A percentile compares a stretch with the other conserved stretches of the same genome.
Conservation (phyloP, 2,888 invertebrate species). For the Rhingia rostrata region DNA sequence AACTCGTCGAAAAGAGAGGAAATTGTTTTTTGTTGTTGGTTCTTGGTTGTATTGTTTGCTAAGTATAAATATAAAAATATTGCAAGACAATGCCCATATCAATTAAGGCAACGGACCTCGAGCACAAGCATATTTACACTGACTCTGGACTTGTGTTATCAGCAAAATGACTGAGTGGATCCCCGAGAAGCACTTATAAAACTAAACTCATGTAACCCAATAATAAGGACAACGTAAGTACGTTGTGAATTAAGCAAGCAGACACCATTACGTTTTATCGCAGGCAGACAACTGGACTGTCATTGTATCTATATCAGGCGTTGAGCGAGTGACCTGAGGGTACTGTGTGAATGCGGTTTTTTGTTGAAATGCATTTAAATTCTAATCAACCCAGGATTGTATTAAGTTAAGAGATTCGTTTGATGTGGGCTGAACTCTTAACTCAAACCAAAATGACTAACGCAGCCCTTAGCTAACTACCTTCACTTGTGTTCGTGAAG, state of each 20-base stretch:
- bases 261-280: not conserved
- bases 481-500: too few species aligned
- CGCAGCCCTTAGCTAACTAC: too few species aligned
- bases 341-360: too few species aligned
- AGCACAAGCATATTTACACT: constrained; percentile 29
- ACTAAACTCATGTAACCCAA: constrained; percentile 22
- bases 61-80: not conserved
- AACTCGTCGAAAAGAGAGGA: constrained; percentile 10
- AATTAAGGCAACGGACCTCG: constrained; percentile 39
- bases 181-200: constrained; percentile 18
- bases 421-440: too few species aligned
- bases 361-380: too few species aligned
- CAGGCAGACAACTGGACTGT: too few species aligned
- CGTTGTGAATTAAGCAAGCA: not conserved
- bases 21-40: constrained; percentile 10
- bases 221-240: constrained; percentile 14
- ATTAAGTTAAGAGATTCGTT: too few species aligned
- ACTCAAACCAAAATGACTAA: too few species aligned
- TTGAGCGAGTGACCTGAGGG: constrained; percentile 8
- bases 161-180: constrained; percentile 25
- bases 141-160: constrained; percentile 26
- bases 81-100: constrained; percentile 36
- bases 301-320: constrained; percentile 2
- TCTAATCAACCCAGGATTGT: too few species aligned
- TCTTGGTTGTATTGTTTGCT: not conserved